These are phyloP conservation scores for Acanthornis magna DNA, from an alignment of 2,797 vertebrate genomes.

Conservation along the genomic window DNA sequence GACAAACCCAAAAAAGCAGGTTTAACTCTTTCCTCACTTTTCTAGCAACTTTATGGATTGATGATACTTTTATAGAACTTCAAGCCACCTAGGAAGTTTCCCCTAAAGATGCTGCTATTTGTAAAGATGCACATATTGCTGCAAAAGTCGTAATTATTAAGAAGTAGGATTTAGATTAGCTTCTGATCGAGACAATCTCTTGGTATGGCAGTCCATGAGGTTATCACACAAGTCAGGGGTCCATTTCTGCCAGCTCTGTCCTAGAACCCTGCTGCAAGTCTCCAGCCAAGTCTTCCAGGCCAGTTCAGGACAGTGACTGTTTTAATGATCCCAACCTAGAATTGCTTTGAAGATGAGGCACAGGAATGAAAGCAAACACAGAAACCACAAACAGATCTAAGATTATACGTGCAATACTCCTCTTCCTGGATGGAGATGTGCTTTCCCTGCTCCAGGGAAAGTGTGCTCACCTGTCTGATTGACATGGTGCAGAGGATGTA, in stretches of 20 bases:
- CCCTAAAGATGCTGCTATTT: background rate
- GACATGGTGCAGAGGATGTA: slow-evolving; percentile 99
- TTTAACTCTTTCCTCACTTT: background rate
- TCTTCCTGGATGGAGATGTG: background rate
- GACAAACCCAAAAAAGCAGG: background rate
- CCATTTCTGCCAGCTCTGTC: background rate
- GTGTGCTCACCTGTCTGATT: slow-evolving; percentile 90
- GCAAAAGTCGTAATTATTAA: background rate
- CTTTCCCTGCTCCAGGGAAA: background rate
- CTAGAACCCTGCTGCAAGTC: background rate
- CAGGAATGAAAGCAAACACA: background rate
- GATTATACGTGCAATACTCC: background rate
- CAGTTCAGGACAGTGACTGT: rapidly evolving
- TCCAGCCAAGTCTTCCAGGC: background rate
- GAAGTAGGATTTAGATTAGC: background rate
- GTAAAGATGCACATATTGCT: background rate
- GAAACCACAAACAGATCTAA: background rate
- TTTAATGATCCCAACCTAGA: background rate
- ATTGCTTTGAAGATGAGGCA: background rate
- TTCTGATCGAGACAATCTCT: background rate
- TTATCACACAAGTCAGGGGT: background rate
- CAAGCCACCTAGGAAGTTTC: background rate
- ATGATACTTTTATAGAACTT: background rate
- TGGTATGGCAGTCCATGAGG: background rate
- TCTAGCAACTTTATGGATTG: background rate